These are phyloP conservation scores for Scrobipalpa atriplicella DNA, from an alignment of 2,888 invertebrate genomes.

Conservation along the genomic window DNA sequence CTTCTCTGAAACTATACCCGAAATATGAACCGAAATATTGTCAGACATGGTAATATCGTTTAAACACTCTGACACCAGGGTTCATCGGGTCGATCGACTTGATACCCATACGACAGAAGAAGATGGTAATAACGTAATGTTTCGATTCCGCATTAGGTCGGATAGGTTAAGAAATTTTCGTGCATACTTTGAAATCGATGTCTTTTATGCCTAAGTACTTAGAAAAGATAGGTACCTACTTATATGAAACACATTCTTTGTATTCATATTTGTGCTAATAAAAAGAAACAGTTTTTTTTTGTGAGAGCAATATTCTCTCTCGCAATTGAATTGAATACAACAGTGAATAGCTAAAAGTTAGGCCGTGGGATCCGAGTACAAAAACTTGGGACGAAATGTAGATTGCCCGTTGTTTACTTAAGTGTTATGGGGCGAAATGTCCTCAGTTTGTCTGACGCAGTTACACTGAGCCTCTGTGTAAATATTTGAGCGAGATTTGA, in stretches of 20 bases:
- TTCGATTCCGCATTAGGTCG: too few relatives aligned
- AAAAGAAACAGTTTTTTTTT: slow-evolving; percentile 18
- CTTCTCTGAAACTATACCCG: too few relatives aligned
- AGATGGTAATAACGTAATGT: too few relatives aligned
- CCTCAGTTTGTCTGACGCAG: slow-evolving; percentile 3
- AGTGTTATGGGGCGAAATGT: slow-evolving; percentile 24
- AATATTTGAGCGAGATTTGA: neutral
- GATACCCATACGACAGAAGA: too few relatives aligned
- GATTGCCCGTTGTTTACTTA: slow-evolving; percentile 21
- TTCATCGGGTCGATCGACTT: too few relatives aligned
- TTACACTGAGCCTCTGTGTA: neutral
- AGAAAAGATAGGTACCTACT: too few relatives aligned
- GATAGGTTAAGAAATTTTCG: too few relatives aligned
- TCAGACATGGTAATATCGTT: too few relatives aligned
- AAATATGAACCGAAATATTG: too few relatives aligned
- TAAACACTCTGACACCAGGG: too few relatives aligned
- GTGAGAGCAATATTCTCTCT: slow-evolving; percentile 20
- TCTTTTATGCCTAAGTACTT: too few relatives aligned
- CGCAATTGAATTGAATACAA: slow-evolving; percentile 16
- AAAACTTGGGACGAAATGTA: slow-evolving; percentile 21
- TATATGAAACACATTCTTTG: neutral
- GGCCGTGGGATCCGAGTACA: slow-evolving; percentile 14
- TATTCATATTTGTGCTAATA: slow-evolving; percentile 2
- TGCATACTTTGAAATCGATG: too few relatives aligned
- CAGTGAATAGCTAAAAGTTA: slow-evolving; percentile 24